Conservation (phyloP, 1,140 invertebrate genomes). For the Hycleus cichorii region DNA sequence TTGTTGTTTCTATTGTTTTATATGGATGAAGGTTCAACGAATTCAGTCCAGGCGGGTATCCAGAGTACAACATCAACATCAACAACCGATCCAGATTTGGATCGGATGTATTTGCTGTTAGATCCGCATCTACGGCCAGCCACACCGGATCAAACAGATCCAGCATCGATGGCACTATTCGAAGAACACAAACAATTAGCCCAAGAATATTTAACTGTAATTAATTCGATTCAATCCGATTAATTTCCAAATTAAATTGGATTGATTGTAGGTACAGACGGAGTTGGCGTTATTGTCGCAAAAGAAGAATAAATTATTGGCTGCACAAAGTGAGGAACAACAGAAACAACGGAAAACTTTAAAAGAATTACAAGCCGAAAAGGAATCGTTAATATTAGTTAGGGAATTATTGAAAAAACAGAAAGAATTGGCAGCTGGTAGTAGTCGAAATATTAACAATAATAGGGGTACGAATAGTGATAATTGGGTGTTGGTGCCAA, state of each 20-base stretch:
- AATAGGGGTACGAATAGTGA: no score
- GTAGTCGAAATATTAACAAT: background rate
- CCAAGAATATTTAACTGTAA: conserved; percentile 62
- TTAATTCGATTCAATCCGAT: background rate
- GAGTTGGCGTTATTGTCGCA: conserved; percentile 64
- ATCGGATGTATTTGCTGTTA: conserved; percentile 47
- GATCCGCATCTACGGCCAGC: conserved; percentile 71
- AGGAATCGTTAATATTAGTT: conserved; percentile 42
- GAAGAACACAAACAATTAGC: conserved; percentile 74
- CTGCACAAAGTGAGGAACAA: conserved; percentile 52
- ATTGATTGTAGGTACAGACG: conserved; percentile 57
- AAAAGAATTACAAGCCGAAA: conserved; percentile 60
- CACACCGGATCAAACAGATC: conserved; percentile 65
- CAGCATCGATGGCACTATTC: conserved; percentile 72
- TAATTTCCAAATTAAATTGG: background rate
- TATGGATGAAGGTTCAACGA: conserved; percentile 20
- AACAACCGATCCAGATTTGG: conserved; percentile 51
- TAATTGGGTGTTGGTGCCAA: no score
- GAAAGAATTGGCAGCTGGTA: conserved; percentile 1
- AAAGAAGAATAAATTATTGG: conserved; percentile 57
- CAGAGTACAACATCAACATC: conserved; percentile 8
- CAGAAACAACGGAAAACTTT: conserved; percentile 53
- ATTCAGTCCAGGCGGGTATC: conserved; percentile 24
- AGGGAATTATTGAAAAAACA: conserved; percentile 20
- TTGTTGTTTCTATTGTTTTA: background rate